phyloP scores from a whole-genome alignment of 2,888 invertebrate genomes.

The Drosophila testacea region DNA sequence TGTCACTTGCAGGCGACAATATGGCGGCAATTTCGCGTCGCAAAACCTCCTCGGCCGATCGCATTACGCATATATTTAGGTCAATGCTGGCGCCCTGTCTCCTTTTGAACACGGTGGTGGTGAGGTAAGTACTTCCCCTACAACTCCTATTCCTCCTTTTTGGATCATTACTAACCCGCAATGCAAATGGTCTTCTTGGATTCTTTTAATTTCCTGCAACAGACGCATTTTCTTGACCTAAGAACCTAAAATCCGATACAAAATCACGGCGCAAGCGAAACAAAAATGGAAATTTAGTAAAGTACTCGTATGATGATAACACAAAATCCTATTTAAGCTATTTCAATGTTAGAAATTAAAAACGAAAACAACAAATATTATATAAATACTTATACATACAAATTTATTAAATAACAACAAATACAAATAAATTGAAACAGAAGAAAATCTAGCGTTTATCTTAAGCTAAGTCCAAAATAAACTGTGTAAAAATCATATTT shows the following conservation, averaged over 20 bases:
- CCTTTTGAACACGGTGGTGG: slow-evolving; percentile 84
- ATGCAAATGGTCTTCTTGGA: slow-evolving; percentile 25
- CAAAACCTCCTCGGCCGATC: slow-evolving; percentile 87
- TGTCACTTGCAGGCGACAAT: slow-evolving; percentile 90
- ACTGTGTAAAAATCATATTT: slow-evolving; percentile 73
- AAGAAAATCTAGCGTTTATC: slow-evolving; percentile 57
- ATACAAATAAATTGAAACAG: neutral
- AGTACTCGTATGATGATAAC: slow-evolving; percentile 34
- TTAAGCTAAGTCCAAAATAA: slow-evolving; percentile 56
- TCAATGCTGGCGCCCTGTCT: slow-evolving; percentile 85
- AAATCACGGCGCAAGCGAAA: slow-evolving; percentile 31
- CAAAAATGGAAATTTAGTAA: slow-evolving; percentile 45
- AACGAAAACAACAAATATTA: slow-evolving; percentile 32
- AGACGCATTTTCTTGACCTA: slow-evolving; percentile 83
- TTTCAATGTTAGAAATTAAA: slow-evolving; percentile 75
- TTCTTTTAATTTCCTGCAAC: slow-evolving; percentile 43
- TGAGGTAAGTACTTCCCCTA: slow-evolving; percentile 79
- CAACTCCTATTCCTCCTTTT: neutral
- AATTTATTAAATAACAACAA: slow-evolving; percentile 33
- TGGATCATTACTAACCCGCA: slow-evolving; percentile 3
- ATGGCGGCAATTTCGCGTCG: slow-evolving; percentile 95
- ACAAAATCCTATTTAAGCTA: slow-evolving; percentile 77
- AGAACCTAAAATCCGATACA: slow-evolving; percentile 57
- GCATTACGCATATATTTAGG: slow-evolving; percentile 85
- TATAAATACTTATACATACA: slow-evolving; percentile 50